Percentiles rank a stretch among this genome's conserved stretches.
phyloP scores from a whole-genome alignment of 2,113 vertebrate genomes.

The Uria lomvia region DNA sequence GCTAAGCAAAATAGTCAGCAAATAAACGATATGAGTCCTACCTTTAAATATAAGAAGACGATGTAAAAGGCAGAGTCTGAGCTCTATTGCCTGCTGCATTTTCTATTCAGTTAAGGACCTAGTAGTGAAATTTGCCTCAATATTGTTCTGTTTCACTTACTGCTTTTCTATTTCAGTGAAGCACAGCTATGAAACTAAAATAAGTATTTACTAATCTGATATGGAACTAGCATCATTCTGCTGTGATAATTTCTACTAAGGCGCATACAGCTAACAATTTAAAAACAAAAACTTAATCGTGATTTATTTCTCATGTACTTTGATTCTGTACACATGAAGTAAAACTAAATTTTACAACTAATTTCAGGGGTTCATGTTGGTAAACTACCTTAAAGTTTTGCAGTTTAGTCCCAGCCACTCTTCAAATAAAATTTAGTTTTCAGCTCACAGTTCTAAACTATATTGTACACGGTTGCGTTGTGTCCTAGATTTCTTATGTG shows the following conservation, averaged over 20 bases:
- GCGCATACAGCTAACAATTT: not conserved
- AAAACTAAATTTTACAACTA: not conserved
- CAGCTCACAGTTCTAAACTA: not conserved
- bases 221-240: not conserved
- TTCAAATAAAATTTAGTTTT: not conserved
- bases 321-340: not conserved
- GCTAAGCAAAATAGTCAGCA: not conserved
- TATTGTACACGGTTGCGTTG: fast-evolving
- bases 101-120: not conserved
- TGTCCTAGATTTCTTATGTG: not conserved
- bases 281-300: not conserved
- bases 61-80: not conserved
- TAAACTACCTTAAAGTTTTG: not conserved
- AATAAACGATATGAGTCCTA: not conserved
- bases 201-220: not conserved
- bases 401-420: not conserved
- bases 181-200: not conserved
- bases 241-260: not conserved
- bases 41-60: not conserved
- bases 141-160: not conserved
- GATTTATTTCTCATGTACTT: not conserved
- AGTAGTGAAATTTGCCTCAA: not conserved
- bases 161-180: not conserved
- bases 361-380: not conserved
- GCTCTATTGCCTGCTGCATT: not conserved